A percentile compares a stretch with the other conserved stretches of the same genome.
phyloP scores from a whole-genome alignment of 92 coral and sea anemone species.

The Epizoanthus stellaris region DNA sequence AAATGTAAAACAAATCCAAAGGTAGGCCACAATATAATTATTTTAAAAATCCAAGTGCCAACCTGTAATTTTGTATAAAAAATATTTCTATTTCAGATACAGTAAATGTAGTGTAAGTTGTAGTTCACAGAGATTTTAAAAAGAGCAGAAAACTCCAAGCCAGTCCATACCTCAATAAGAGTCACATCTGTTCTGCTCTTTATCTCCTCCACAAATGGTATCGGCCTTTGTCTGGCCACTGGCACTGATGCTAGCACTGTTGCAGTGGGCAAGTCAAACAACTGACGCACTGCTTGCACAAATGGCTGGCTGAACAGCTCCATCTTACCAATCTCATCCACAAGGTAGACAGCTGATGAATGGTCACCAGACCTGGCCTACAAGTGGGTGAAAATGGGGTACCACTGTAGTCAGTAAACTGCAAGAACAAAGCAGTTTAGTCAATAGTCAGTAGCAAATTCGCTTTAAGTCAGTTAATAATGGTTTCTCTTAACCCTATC shows the following conservation, averaged over 20 bases:
- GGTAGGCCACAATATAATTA: no score
- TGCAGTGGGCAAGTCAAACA: slow-evolving; percentile 61
- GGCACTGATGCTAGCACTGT: slow-evolving; percentile 88
- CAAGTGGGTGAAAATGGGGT: not conserved
- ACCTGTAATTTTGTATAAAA: not conserved
- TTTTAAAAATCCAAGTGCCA: no score
- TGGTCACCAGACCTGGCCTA: not conserved
- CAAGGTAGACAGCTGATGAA: slow-evolving; percentile 38
- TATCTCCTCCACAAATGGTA: slow-evolving; percentile 84
- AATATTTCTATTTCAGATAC: not conserved
- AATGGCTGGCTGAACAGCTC: slow-evolving; percentile 85
- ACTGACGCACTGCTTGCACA: slow-evolving; percentile 65
- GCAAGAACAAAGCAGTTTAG: no score
- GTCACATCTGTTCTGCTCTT: slow-evolving; percentile 72
- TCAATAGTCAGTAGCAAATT: no score
- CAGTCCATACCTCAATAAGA: slow-evolving; percentile 69
- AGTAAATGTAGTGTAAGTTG: not conserved
- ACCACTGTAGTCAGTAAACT: no score
- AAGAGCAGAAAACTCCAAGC: not conserved
- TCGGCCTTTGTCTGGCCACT: slow-evolving; percentile 70
- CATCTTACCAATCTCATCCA: slow-evolving; percentile 96
- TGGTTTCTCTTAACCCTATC: no score
- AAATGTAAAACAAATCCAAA: no score
- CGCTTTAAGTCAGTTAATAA: no score
- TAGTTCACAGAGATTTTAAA: not conserved